Evolutionary conservation across 2,888 invertebrate genomes (phyloP).

Genomic region (Sphecodes monilicornis): DNA sequence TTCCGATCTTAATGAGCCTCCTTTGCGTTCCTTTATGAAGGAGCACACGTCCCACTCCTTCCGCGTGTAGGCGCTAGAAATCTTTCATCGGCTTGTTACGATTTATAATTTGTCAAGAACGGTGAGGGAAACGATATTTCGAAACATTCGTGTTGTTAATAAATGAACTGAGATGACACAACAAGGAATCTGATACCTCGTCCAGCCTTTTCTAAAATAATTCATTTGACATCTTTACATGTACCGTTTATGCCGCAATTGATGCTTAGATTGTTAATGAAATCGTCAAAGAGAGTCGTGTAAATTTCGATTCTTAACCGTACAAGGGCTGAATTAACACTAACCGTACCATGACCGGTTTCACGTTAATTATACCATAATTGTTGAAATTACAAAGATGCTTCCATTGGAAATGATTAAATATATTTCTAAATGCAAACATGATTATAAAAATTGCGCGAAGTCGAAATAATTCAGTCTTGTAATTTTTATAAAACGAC

Average conservation of each 20-base stretch:
- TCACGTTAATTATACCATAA: no score
- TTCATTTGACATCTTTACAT: background rate
- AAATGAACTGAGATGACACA: background rate
- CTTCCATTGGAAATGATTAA: no score
- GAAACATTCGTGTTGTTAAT: background rate
- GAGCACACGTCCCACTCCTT: slow-evolving; percentile 44
- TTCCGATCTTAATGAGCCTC: slow-evolving; percentile 65
- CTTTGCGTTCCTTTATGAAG: slow-evolving; percentile 38
- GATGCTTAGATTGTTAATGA: background rate
- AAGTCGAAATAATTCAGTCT: no score
- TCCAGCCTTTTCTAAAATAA: background rate
- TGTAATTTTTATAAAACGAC: no score
- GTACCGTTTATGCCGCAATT: background rate
- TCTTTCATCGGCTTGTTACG: slow-evolving; percentile 55
- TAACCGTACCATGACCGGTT: no score
- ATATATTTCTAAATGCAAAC: no score
- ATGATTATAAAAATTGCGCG: no score
- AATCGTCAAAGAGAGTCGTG: background rate
- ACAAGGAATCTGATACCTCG: background rate
- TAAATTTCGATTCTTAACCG: background rate
- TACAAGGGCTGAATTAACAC: background rate
- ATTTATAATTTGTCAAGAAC: slow-evolving; percentile 49
- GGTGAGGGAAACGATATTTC: slow-evolving; percentile 24
- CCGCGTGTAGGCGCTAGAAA: slow-evolving; percentile 47
- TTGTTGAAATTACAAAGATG: no score